These are phyloP conservation scores for Pseudopipra pipra DNA, from an alignment of 2,113 vertebrate species.

Conservation along the genomic window DNA sequence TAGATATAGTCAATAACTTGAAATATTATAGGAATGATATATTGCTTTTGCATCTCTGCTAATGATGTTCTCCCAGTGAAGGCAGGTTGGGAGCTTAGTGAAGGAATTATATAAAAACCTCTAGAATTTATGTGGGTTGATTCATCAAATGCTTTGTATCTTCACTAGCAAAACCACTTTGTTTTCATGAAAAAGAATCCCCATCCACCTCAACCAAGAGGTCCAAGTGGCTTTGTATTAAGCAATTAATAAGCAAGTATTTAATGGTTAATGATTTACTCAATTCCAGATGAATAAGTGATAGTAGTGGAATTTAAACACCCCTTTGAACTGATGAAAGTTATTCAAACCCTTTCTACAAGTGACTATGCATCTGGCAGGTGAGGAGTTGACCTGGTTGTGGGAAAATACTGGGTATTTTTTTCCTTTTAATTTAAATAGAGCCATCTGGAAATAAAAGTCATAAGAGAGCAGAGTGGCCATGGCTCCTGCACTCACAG, in stretches of 20 bases:
- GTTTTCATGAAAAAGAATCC: not conserved
- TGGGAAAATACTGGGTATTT: not conserved
- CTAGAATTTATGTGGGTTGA: not conserved
- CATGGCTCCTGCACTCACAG: rapidly evolving
- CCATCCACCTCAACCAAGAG: not conserved
- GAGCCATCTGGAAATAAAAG: rapidly evolving
- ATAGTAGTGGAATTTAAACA: not conserved
- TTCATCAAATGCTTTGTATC: not conserved
- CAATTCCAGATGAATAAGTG: not conserved
- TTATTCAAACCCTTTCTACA: not conserved
- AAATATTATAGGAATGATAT: not conserved
- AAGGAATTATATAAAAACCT: constrained; percentile 7
- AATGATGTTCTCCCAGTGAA: not conserved
- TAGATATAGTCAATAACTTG: not conserved
- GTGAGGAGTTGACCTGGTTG: not conserved
- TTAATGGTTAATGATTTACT: not conserved
- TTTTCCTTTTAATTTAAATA: not conserved
- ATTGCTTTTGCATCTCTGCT: not conserved
- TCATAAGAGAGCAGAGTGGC: not conserved
- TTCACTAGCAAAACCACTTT: not conserved
- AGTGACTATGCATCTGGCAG: rapidly evolving
- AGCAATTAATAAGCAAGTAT: not conserved
- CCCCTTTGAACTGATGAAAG: not conserved
- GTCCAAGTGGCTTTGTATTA: not conserved
- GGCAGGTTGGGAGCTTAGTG: not conserved